A percentile compares a stretch with the other conserved stretches of the same genome.
These are phyloP conservation scores for Esox masquinongy DNA, from an alignment of 2,797 vertebrate genomes.

Conservation along the genomic window DNA sequence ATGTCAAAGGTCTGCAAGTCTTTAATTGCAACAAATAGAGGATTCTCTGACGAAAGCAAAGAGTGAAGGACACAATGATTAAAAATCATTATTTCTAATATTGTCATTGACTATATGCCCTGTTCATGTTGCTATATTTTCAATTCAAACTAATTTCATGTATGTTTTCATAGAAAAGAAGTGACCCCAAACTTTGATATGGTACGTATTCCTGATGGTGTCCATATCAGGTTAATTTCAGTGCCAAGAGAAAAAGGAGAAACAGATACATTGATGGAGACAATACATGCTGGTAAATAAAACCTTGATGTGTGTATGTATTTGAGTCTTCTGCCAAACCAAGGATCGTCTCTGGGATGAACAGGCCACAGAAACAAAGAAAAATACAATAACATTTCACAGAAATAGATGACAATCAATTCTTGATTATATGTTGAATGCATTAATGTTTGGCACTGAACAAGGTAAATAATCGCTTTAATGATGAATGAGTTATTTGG, in stretches of 20 bases:
- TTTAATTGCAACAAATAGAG: too few relatives aligned
- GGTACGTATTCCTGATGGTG: background rate
- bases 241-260: slow-evolving; percentile 18
- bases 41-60: too few relatives aligned
- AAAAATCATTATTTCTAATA: too few relatives aligned
- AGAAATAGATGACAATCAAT: background rate
- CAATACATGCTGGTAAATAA: slow-evolving; percentile 37
- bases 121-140: too few relatives aligned
- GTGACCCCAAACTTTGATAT: too few relatives aligned
- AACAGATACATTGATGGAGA: slow-evolving; percentile 21
- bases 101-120: too few relatives aligned
- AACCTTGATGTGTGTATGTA: slow-evolving; percentile 39
- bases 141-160: too few relatives aligned
- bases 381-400: slow-evolving; percentile 11
- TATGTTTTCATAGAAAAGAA: too few relatives aligned
- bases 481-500: background rate
- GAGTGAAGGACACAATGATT: too few relatives aligned
- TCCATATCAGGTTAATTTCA: slow-evolving; percentile 10
- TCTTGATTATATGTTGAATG: background rate
- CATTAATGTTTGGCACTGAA: background rate
- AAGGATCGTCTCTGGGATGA: slow-evolving; percentile 35
- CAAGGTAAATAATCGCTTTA: background rate
- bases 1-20: too few relatives aligned
- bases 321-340: slow-evolving; percentile 28
- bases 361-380: slow-evolving; percentile 27